phyloP scores from a whole-genome alignment of 2,113 vertebrate species.

The Elephas maximus region DNA sequence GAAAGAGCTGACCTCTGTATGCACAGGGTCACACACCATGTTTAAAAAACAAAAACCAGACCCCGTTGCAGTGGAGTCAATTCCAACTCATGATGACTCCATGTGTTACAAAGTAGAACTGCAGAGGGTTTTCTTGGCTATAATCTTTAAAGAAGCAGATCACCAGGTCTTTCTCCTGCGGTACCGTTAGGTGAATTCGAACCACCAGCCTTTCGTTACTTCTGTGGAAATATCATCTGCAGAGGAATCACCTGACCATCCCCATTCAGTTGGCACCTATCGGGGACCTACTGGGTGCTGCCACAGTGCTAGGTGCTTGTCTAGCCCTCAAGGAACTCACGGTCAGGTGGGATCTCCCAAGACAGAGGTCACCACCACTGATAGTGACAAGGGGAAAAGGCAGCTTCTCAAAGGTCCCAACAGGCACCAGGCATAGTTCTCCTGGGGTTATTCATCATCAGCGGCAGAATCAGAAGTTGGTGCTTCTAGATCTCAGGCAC shows the following conservation, averaged over 20 bases:
- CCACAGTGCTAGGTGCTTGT: not conserved
- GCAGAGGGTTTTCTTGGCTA: not conserved
- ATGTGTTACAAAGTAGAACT: not conserved
- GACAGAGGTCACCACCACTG: not conserved
- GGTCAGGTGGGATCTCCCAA: not conserved
- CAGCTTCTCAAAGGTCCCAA: not conserved
- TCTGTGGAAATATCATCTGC: not conserved
- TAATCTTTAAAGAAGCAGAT: not conserved
- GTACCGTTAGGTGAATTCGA: too few species aligned
- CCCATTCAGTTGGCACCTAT: not conserved
- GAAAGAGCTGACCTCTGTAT: not conserved
- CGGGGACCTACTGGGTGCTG: too few species aligned
- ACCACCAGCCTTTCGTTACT: not conserved
- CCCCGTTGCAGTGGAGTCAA: not conserved
- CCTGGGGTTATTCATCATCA: too few species aligned
- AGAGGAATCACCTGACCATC: not conserved
- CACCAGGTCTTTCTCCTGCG: not conserved
- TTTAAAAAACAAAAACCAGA: not conserved
- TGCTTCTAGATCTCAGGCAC: not conserved
- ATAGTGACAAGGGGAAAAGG: accelerated
- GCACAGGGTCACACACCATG: not conserved
- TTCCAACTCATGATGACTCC: not conserved
- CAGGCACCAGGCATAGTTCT: accelerated
- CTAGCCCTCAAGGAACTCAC: not conserved
- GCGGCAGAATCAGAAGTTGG: not conserved